phyloP scores from a whole-genome alignment of 2,888 invertebrate species.

The Crocallis elinguaria region DNA sequence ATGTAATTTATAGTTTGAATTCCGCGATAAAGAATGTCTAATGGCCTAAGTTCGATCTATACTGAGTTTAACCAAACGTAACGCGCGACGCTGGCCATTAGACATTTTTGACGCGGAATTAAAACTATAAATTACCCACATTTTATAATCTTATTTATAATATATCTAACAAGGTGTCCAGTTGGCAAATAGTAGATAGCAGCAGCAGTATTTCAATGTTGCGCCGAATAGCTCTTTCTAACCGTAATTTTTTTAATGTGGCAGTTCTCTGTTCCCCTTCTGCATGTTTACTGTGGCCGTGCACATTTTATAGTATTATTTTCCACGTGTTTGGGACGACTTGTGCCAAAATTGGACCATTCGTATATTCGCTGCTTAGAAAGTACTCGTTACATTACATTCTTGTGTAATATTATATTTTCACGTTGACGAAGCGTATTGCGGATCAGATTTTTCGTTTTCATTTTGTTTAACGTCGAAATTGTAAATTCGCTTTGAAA shows the following conservation, averaged over 20 bases:
- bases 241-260: not conserved
- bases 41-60: too few species aligned
- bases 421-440: slow-evolving; percentile 54
- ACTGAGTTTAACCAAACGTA: too few species aligned
- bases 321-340: slow-evolving; percentile 60
- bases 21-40: too few species aligned
- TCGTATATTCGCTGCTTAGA: slow-evolving; percentile 58
- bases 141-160: too few species aligned
- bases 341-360: slow-evolving; percentile 81
- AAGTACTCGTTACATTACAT: slow-evolving; percentile 42
- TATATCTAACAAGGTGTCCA: too few species aligned
- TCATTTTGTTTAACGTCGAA: not conserved
- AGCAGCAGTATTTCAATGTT: too few species aligned
- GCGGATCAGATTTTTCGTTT: slow-evolving; percentile 44
- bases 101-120: too few species aligned
- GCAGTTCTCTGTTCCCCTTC: not conserved
- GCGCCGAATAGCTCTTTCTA: too few species aligned
- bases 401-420: slow-evolving; percentile 51
- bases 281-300: slow-evolving; percentile 1
- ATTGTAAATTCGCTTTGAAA: not conserved
- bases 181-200: too few species aligned
- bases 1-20: too few species aligned
- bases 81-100: too few species aligned
- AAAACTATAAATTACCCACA: too few species aligned
- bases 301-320: slow-evolving; percentile 65